These are phyloP conservation scores for Ophiothrix spiculata DNA, from an alignment of 35 echinoderm and acorn worm genomes.

Conservation along the genomic window DNA sequence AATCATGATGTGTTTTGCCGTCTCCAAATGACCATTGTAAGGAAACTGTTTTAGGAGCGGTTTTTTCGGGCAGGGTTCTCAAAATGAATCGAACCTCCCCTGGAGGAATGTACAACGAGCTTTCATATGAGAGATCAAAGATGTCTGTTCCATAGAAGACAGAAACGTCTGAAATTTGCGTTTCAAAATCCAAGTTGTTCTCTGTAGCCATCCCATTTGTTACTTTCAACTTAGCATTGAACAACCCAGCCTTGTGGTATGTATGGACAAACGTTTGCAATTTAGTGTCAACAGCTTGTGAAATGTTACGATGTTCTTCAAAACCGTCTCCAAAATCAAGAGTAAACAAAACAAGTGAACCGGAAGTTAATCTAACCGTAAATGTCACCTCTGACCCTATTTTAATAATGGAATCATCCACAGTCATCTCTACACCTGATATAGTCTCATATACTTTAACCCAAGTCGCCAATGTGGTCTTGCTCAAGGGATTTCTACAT, in stretches of 20 bases:
- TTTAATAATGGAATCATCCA: constrained; percentile 1
- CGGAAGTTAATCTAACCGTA: neutral
- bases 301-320: neutral
- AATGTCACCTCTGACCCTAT: constrained; percentile 8
- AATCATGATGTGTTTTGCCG: neutral
- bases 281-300: neutral
- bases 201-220: neutral
- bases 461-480: neutral
- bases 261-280: constrained; percentile 22
- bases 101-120: constrained; percentile 13
- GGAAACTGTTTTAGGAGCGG: neutral
- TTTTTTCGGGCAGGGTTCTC: neutral
- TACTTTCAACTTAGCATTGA: neutral
- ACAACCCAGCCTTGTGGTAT: constrained; percentile 13
- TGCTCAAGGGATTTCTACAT: constrained; percentile 2
- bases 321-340: constrained; percentile 25
- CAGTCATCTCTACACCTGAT: neutral
- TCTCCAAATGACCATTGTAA: constrained; percentile 24
- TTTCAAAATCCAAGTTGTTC: neutral
- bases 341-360: constrained; percentile 2
- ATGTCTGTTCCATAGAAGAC: constrained; percentile 19
- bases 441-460: constrained; percentile 13
- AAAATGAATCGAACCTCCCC: constrained; percentile 9
- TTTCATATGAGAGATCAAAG: constrained; percentile 10
- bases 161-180: neutral